phyloP scores from a whole-genome alignment of 2,113 vertebrate genomes.

The Ailuropoda melanoleuca region DNA sequence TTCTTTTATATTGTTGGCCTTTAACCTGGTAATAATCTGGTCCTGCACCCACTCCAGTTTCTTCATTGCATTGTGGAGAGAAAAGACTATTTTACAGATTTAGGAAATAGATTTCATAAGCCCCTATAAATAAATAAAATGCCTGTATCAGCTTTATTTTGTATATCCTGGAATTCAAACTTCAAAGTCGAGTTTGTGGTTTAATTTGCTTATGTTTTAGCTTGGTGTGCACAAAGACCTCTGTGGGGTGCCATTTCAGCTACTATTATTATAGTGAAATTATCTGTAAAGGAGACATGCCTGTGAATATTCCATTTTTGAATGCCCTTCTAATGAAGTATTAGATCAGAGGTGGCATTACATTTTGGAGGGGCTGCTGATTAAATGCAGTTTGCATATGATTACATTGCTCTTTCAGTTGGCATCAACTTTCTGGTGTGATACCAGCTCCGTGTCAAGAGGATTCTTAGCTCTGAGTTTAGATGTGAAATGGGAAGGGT shows the following conservation, averaged over 20 bases:
- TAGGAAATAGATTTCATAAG: not conserved
- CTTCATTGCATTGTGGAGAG: not conserved
- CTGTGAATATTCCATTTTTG: not conserved
- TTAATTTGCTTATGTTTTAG: constrained; percentile 46
- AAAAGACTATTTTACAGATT: not conserved
- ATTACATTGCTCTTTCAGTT: not conserved
- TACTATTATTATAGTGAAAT: not conserved
- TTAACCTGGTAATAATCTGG: not conserved
- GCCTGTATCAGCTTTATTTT: constrained; percentile 43
- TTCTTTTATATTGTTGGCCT: not conserved
- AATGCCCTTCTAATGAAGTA: not conserved
- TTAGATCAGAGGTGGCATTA: not conserved
- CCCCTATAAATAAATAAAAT: not conserved
- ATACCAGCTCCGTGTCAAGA: not conserved
- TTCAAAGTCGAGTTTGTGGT: constrained; percentile 12
- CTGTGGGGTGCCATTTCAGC: not conserved
- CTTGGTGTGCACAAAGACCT: not conserved
- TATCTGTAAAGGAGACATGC: not conserved
- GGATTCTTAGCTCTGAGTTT: not conserved
- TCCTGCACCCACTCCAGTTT: rapidly evolving
- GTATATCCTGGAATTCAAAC: constrained; percentile 36
- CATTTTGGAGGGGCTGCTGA: constrained; percentile 5
- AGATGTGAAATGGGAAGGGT: not conserved
- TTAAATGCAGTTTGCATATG: not conserved
- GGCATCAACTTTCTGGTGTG: not conserved